Evolutionary conservation across 2,888 invertebrate species (phyloP), one percentile per base, ranked within the genome.

Genomic region (Baccha elongata): DNA sequence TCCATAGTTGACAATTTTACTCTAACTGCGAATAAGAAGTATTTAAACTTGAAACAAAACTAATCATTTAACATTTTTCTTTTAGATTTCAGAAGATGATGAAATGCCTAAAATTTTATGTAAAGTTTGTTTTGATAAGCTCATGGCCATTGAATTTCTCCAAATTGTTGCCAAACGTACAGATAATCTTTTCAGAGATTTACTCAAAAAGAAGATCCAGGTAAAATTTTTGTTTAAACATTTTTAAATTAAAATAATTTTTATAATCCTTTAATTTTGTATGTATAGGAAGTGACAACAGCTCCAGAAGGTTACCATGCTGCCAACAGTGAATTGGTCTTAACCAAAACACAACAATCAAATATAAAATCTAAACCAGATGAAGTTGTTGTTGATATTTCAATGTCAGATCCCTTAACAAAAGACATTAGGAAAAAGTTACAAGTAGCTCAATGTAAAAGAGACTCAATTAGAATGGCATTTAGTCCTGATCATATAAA

Each of bases 131-230:
- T 90, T 87, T 69, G 89, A 90, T 0, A 89, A 89, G 71, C 87
- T 89, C 58, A 90, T 90, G 84, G 90, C 90, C 0, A 88, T 90
- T 0, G 89, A 90, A 1, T 88, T 89, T 0, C 85, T 89, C 2
- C 88, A 89, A 0, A 88, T 88, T 42, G 89, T 90, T 42, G 90
- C 89, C n/a, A 87, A 87, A 50, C 88, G 90, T 15, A 89, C 90
- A 1, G 89, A 89, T 55, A 85, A 86, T 8, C 88, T 89, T 1
- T 88, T 90, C 50, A 86, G 84, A 0, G 89, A 89, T 55, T 89
- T 88, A 75, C 52, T 89, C 11, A 4, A 13, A 15, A 40, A 58
- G 3, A 32, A 23, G 15, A 40, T 10, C 13, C 11, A 15, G 53
- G 55, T 55, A 40, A 19, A 15, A 15, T 15, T 17, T 42, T 17